Conservation (phyloP, 1,140 invertebrate species). For the Hestina assimilis region DNA sequence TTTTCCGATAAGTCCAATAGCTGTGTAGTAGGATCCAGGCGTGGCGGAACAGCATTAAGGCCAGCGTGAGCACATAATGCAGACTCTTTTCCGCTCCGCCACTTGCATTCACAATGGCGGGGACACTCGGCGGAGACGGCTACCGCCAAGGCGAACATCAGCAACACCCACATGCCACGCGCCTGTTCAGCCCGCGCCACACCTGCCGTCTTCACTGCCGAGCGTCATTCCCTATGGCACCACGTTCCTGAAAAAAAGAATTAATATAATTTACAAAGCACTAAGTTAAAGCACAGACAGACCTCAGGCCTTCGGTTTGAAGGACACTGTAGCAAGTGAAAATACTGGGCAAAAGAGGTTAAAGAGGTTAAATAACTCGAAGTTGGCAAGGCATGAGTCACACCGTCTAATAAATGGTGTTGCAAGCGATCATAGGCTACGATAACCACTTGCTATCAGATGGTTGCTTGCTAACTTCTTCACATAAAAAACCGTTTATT, state of each 20-base stretch:
- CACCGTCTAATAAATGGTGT: too few species aligned
- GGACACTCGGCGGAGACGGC: constrained; percentile 81
- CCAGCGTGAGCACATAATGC: constrained; percentile 87
- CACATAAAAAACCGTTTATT: too few species aligned
- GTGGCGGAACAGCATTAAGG: constrained; percentile 83
- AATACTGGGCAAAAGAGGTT: too few species aligned
- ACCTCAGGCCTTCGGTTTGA: too few species aligned
- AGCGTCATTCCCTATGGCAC: constrained; percentile 58
- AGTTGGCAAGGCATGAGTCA: too few species aligned
- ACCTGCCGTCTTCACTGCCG: constrained; percentile 55
- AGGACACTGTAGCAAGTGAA: too few species aligned
- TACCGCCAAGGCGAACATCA: constrained; percentile 62
- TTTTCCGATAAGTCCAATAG: constrained; percentile 88
- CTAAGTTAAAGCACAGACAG: too few species aligned
- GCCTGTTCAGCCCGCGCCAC: constrained; percentile 61
- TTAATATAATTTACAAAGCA: not conserved
- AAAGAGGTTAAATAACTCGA: too few species aligned
- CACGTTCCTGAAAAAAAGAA: constrained; percentile 39
- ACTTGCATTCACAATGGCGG: constrained; percentile 88
- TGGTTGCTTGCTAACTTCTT: too few species aligned
- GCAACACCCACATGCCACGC: constrained; percentile 68
- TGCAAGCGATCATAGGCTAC: too few species aligned
- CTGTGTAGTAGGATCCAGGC: constrained; percentile 87
- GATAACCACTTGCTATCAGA: too few species aligned
- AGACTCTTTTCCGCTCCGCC: constrained; percentile 91